These are phyloP conservation scores for Diabrotica virgifera DNA, from an alignment of 1,140 invertebrate genomes.

Conservation along the genomic window DNA sequence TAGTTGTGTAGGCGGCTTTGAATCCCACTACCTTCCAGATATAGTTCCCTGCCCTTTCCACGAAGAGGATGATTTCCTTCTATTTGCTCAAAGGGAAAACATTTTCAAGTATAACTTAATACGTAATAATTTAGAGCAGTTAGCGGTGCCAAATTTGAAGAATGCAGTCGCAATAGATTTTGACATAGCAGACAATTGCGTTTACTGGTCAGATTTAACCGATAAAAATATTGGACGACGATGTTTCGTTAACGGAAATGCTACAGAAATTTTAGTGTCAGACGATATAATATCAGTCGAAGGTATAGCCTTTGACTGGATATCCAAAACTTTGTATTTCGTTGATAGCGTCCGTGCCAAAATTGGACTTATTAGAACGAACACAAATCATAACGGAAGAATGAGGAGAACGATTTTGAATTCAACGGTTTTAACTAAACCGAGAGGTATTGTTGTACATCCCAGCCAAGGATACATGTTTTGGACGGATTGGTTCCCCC, in stretches of 20 bases:
- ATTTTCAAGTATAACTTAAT: constrained; percentile 72
- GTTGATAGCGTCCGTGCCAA: constrained; percentile 75
- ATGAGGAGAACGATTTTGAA: constrained; percentile 76
- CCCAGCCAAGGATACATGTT: constrained; percentile 81
- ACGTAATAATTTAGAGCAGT: constrained; percentile 48
- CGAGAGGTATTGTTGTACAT: constrained; percentile 85
- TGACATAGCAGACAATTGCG: background rate
- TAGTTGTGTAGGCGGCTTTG: constrained; percentile 67
- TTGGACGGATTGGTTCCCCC: constrained; percentile 90
- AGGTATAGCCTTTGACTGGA: constrained; percentile 91
- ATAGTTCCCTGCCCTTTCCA: constrained; percentile 62
- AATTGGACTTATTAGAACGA: constrained; percentile 77
- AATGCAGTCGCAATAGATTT: background rate
- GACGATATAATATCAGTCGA: constrained; percentile 78
- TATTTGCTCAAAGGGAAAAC: constrained; percentile 71
- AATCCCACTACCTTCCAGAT: constrained; percentile 68
- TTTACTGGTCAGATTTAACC: constrained; percentile 79
- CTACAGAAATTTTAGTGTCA: constrained; percentile 63
- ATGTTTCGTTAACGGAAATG: constrained; percentile 67
- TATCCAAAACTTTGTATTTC: constrained; percentile 89
- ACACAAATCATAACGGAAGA: constrained; percentile 62
- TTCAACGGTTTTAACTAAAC: constrained; percentile 70
- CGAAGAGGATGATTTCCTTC: constrained; percentile 70
- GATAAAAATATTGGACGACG: constrained; percentile 75
- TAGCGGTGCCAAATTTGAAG: constrained; percentile 42